Evolutionary conservation across 2,113 vertebrate genomes (phyloP), one percentile per base, ranked within the genome.

Genomic region (Pao palembangensis): DNA sequence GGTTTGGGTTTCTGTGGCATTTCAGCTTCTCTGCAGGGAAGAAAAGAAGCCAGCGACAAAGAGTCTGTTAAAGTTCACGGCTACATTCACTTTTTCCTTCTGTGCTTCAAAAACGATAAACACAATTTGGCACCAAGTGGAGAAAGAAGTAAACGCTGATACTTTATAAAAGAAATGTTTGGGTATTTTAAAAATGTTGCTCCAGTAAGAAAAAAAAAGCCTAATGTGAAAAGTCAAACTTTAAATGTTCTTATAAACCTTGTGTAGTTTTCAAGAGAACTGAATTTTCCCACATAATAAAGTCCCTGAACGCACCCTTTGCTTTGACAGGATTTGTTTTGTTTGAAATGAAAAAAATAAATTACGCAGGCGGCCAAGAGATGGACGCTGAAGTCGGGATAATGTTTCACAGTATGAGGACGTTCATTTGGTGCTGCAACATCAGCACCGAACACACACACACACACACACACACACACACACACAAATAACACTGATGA

Each of bases 371-470:
- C 69, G 12, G 70, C 28, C 70, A 61, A 41, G n/a, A 12, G 51
- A 62, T 61, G 65, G 58, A 52, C 5, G 69, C 69, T 65, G 59
- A 68, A 71, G 75, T 71, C 31, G 11, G 50, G 19, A 60, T 81
- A 78, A 81, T 80, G 79, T 80, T 85, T 85, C 79, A 87, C 81
- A 85, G 81, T 84, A 76, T 46, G 64, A 78, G 76, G 75, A 82
- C 75, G 61, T 82, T 65, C 61, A 25, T 25, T 25, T 25, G 23
- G 23, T 5, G 23, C 23, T 5, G 23, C 23, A 5, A 25, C 23
- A 25, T 25, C 23, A 6, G 25, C 25, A 28, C 8, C 34, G 11
- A 38, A 38, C 34, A 38, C 34, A 28, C 25, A 28, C 5, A 23
- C 21, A 23, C 21, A 23, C 21, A 23, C 21, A 23, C 21, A 23